phyloP scores from a whole-genome alignment of 2,797 vertebrate species.

The Acrossocheilus wenchowensis region DNA sequence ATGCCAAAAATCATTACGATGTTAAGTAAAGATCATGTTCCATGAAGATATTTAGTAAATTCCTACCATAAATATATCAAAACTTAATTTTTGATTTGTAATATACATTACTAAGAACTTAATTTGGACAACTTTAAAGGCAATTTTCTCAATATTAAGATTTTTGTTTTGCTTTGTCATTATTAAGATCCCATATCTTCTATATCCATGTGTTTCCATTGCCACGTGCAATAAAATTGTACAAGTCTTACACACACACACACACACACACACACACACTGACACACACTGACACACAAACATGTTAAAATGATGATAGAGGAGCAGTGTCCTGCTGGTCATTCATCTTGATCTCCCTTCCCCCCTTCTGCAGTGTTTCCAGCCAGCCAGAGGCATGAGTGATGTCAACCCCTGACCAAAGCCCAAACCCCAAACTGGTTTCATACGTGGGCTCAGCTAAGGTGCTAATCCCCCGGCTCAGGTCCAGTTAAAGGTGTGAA shows the following conservation, averaged over 20 bases:
- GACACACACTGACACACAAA: slow-evolving; percentile 17
- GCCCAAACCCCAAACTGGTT: slow-evolving; percentile 70
- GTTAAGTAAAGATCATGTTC: too few species aligned
- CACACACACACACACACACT: slow-evolving; percentile 16
- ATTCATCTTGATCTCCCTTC: slow-evolving; percentile 78
- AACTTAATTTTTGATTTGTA: too few species aligned
- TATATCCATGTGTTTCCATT: neutral
- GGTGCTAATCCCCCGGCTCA: slow-evolving; percentile 63
- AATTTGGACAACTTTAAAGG: too few species aligned
- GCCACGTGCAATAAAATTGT: slow-evolving; percentile 4
- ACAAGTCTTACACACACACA: slow-evolving; percentile 11
- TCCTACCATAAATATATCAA: too few species aligned
- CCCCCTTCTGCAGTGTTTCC: slow-evolving; percentile 53
- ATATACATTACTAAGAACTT: too few species aligned
- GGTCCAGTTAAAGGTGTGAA: slow-evolving; percentile 64
- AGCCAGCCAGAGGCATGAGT: slow-evolving; percentile 65
- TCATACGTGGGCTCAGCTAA: slow-evolving; percentile 67
- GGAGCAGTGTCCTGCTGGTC: slow-evolving; percentile 69
- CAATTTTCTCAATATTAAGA: too few species aligned
- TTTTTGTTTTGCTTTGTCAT: neutral
- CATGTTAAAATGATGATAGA: slow-evolving; percentile 80
- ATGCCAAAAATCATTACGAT: too few species aligned
- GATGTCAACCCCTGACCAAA: slow-evolving; percentile 67
- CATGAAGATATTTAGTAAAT: too few species aligned
- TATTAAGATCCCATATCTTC: slow-evolving; percentile 33